Evolutionary conservation across 2,797 vertebrate species (phyloP).

Genomic region (Neoniphon sammara): DNA sequence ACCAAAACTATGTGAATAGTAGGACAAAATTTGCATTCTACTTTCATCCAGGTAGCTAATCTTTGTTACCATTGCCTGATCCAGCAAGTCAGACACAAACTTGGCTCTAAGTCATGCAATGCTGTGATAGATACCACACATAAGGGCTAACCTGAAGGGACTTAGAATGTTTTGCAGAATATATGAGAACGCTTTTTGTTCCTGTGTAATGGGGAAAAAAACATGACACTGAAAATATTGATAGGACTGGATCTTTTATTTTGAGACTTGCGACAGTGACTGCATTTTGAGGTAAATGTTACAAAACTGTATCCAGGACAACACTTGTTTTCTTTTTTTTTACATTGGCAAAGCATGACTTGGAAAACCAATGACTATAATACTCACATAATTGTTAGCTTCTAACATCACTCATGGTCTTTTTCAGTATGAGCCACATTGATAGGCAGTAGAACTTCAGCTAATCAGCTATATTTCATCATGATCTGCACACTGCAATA

Average conservation of each 20-base stretch:
- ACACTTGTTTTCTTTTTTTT: conserved; percentile 44
- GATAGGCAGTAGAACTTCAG: conserved; percentile 47
- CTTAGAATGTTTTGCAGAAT: too few species aligned
- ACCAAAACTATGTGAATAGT: too few species aligned
- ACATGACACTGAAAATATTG: conserved; percentile 5
- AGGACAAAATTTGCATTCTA: too few species aligned
- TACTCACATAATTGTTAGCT: conserved; percentile 50
- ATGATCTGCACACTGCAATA: conserved; percentile 48
- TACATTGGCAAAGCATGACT: conserved; percentile 63
- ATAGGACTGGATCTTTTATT: conserved; percentile 67
- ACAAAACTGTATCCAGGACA: conserved; percentile 70
- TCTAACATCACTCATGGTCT: conserved; percentile 46
- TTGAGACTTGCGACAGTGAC: conserved; percentile 51
- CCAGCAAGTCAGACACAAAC: not conserved
- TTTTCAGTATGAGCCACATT: conserved; percentile 59
- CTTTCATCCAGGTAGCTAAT: too few species aligned
- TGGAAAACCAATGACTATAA: conserved; percentile 48
- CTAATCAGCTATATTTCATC: conserved; percentile 57
- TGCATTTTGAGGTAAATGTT: conserved; percentile 62
- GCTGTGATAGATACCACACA: too few species aligned
- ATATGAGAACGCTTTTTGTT: not conserved
- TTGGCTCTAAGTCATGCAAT: too few species aligned
- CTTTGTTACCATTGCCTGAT: not conserved
- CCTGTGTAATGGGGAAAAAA: not conserved
- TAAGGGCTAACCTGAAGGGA: too few species aligned